A percentile compares a stretch with the other conserved stretches of the same genome.
phyloP scores from a whole-genome alignment of 2,113 vertebrate genomes.

The Gnathonemus echidnorhynchus region DNA sequence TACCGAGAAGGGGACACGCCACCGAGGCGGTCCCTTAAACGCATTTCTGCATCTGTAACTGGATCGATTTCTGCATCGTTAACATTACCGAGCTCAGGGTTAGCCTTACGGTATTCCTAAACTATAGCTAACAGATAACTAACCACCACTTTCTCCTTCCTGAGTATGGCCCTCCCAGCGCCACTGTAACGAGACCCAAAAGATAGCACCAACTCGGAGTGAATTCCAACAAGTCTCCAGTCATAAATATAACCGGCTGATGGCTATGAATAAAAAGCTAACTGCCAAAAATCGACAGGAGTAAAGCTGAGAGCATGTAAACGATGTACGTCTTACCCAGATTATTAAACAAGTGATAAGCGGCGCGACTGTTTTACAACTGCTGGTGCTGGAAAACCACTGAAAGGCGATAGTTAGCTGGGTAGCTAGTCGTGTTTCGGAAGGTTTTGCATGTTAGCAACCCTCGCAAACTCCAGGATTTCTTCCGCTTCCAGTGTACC shows the following conservation, averaged over 20 bases:
- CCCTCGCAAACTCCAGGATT: neutral
- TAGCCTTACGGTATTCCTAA: neutral
- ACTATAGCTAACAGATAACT: neutral
- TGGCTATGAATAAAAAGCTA: neutral
- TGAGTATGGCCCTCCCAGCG: neutral
- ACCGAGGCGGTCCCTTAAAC: neutral
- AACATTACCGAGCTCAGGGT: neutral
- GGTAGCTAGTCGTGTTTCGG: constrained; percentile 6
- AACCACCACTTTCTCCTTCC: neutral
- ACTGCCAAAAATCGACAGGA: neutral
- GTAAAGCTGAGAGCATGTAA: neutral
- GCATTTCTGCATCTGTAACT: neutral
- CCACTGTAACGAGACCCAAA: neutral
- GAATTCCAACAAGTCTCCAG: neutral
- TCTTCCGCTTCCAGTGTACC: neutral
- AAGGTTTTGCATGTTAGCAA: neutral
- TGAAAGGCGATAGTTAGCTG: constrained; percentile 28
- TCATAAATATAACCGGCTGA: neutral
- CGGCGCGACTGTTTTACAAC: neutral
- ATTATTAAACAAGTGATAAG: neutral
- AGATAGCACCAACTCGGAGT: neutral
- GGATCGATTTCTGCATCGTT: neutral
- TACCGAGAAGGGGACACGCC: neutral
- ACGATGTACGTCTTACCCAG: neutral
- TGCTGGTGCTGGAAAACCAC: neutral